Evolutionary conservation across 2,888 invertebrate genomes (phyloP).

Genomic region (Torymus aiolomorphi): DNA sequence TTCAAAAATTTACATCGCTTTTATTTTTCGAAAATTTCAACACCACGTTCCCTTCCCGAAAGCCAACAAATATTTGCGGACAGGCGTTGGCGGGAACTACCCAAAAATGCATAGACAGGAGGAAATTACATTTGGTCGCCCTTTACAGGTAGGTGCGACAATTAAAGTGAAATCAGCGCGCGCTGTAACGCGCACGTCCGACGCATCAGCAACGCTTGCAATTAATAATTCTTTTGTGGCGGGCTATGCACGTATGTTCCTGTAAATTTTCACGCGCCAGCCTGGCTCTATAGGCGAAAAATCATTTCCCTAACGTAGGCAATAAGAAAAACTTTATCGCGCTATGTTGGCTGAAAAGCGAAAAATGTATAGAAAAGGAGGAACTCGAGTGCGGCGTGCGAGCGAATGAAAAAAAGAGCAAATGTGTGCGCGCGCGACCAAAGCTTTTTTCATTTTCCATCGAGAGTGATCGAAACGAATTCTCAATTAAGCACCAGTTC

Average conservation of each 20-base stretch:
- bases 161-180: conserved; percentile 35
- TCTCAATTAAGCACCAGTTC: conserved; percentile 52
- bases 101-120: conserved; percentile 28
- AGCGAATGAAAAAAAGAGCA: conserved; percentile 53
- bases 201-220: conserved; percentile 4
- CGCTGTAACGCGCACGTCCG: not conserved
- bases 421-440: conserved; percentile 28
- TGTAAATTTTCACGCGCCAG: conserved; percentile 34
- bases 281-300: conserved; percentile 4
- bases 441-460: conserved; percentile 55
- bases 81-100: not conserved
- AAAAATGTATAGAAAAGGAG: conserved; percentile 9
- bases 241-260: not conserved
- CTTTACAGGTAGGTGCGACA: not conserved
- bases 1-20: too few relatives aligned
- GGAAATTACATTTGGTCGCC: not conserved
- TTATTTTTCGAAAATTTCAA: too few relatives aligned
- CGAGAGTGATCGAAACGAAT: conserved; percentile 54
- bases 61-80: conserved; percentile 19
- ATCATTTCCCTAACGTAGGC: conserved; percentile 26
- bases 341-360: conserved; percentile 16
- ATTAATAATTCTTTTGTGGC: conserved; percentile 43
- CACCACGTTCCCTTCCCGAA: not conserved
- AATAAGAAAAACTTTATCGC: conserved; percentile 35
- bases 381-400: conserved; percentile 11